These are phyloP conservation scores for Mormyrus hasselquistii DNA, from an alignment of 2,797 vertebrate species.

Conservation along the genomic window DNA sequence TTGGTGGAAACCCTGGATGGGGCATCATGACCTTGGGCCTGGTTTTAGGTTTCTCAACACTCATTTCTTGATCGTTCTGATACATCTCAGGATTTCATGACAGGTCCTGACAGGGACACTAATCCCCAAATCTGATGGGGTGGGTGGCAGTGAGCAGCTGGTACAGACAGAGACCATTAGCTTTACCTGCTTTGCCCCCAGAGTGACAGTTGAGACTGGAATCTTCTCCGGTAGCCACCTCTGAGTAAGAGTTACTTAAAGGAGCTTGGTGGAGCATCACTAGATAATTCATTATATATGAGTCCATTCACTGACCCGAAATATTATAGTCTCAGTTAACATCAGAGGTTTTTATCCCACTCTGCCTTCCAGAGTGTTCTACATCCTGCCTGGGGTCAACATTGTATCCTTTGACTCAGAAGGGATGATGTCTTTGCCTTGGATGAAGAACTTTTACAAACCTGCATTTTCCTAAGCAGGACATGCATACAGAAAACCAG, in stretches of 20 bases:
- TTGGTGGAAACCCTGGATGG: not conserved
- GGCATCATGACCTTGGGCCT: not conserved
- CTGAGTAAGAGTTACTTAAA: slow-evolving; percentile 24
- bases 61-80: not conserved
- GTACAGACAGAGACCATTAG: not conserved
- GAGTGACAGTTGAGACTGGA: not conserved
- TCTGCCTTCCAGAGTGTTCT: not conserved
- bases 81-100: not conserved
- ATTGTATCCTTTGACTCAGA: not conserved
- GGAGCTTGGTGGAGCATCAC: slow-evolving; percentile 16
- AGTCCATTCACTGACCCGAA: slow-evolving; percentile 10
- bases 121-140: not conserved
- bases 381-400: not conserved
- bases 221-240: slow-evolving; percentile 1
- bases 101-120: not conserved
- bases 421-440: not conserved
- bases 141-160: not conserved
- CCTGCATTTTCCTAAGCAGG: not conserved
- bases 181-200: not conserved
- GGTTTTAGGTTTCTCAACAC: not conserved
- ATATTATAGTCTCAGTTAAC: slow-evolving; percentile 21
- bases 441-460: not conserved
- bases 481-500: not conserved
- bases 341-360: slow-evolving; percentile 12
- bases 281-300: slow-evolving; percentile 18